These are phyloP conservation scores for Rotaria sp. DNA, from an alignment of 2,888 invertebrate genomes.

Conservation along the genomic window DNA sequence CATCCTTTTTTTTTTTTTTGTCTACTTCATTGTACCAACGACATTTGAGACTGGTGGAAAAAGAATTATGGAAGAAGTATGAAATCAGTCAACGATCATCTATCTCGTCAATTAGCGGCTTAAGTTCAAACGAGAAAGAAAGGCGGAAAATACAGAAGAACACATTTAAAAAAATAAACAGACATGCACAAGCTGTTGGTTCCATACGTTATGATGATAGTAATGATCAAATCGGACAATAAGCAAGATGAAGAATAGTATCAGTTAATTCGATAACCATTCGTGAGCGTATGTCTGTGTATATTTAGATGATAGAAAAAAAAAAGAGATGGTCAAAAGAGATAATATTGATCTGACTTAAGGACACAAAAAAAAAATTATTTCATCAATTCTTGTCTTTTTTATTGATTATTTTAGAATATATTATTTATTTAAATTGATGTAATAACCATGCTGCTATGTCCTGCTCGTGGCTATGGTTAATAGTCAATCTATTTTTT, in stretches of 20 bases:
- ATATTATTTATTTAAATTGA: neutral
- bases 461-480: slow-evolving; percentile 19
- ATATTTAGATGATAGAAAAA: neutral
- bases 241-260: neutral
- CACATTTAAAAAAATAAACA: neutral
- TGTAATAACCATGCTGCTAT: slow-evolving; percentile 17
- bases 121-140: neutral
- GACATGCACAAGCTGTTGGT: neutral
- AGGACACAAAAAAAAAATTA: neutral
- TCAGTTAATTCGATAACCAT: slow-evolving; percentile 6
- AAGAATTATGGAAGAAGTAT: neutral
- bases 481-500: neutral
- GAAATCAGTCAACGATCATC: slow-evolving; percentile 8
- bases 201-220: neutral
- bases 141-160: neutral
- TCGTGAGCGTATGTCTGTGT: neutral
- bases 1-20: neutral
- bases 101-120: slow-evolving; percentile 13
- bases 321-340: too few species aligned
- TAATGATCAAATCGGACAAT: neutral
- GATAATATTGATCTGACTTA: neutral
- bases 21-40: neutral
- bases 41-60: neutral
- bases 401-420: neutral
- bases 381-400: neutral